These are phyloP conservation scores for Phymastichus coffea DNA, from an alignment of 1,140 invertebrate genomes.

Conservation along the genomic window DNA sequence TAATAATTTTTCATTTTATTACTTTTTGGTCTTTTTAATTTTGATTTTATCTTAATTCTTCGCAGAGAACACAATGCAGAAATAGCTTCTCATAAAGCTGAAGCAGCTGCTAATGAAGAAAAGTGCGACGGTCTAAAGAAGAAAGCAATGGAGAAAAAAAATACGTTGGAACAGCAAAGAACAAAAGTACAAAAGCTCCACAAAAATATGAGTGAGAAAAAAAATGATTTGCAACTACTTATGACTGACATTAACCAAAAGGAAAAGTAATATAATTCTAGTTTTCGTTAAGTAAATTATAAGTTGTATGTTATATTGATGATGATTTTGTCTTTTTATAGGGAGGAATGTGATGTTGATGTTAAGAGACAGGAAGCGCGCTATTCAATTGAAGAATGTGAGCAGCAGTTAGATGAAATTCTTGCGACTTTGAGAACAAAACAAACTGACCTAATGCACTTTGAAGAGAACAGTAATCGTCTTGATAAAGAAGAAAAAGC, in stretches of 20 bases:
- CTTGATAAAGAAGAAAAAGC: constrained; percentile 46
- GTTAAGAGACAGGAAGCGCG: constrained; percentile 31
- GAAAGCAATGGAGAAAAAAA: constrained; percentile 29
- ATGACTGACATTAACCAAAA: constrained; percentile 39
- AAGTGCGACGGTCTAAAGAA: constrained; percentile 28
- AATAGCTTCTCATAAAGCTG: constrained; percentile 33
- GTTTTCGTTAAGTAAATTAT: background rate
- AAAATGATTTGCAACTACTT: constrained; percentile 39
- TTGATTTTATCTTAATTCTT: no score
- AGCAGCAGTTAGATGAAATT: constrained; percentile 48
- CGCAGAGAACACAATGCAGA: constrained; percentile 35
- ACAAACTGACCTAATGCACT: constrained; percentile 54
- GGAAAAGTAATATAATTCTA: constrained; percentile 37
- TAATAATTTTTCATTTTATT: background rate
- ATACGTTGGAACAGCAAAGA: constrained; percentile 29
- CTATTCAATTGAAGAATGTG: constrained; percentile 32
- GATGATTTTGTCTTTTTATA: constrained; percentile 16
- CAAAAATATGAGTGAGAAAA: constrained; percentile 33
- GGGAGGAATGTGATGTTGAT: constrained; percentile 31
- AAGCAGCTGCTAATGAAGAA: constrained; percentile 28
- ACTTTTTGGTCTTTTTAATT: no score
- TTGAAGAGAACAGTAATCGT: constrained; percentile 47
- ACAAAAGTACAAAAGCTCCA: constrained; percentile 28
- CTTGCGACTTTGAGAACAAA: constrained; percentile 53
- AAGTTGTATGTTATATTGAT: background rate